Conservation (phyloP, 2,888 invertebrate species). For the Urechis unicinctus region DNA sequence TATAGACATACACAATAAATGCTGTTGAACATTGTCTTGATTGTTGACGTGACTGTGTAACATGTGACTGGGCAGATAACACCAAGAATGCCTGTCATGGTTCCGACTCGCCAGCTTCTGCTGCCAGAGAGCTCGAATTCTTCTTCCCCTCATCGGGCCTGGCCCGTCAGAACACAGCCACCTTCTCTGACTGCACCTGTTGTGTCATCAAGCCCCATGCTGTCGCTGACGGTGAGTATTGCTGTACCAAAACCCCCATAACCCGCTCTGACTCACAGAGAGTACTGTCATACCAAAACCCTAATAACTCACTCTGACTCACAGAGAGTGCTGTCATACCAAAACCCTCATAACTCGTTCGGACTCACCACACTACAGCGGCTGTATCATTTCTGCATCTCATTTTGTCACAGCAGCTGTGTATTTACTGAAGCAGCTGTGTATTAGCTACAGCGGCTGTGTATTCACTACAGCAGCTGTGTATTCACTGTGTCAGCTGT, state of each 20-base stretch:
- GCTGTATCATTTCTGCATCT: not conserved
- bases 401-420: too few species aligned
- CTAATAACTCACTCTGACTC: too few species aligned
- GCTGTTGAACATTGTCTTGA: not conserved
- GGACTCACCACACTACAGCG: too few species aligned
- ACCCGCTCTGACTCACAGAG: too few species aligned
- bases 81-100: slow-evolving; percentile 56
- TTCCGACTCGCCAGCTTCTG: slow-evolving; percentile 58
- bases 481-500: not conserved
- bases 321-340: too few species aligned
- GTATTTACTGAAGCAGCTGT: too few species aligned
- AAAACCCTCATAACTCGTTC: too few species aligned
- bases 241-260: too few species aligned
- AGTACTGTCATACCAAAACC: too few species aligned
- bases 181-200: slow-evolving; percentile 45
- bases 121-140: slow-evolving; percentile 51
- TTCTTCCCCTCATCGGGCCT: slow-evolving; percentile 50
- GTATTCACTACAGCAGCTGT: not conserved
- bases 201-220: slow-evolving; percentile 88
- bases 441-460: too few species aligned
- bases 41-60: not conserved
- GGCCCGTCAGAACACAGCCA: slow-evolving; percentile 41
- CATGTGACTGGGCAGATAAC: slow-evolving; percentile 24
- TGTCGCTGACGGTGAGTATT: slow-evolving; percentile 64
- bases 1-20: not conserved